Conservation (phyloP, 2,797 vertebrate genomes). For the Diplodus puntazzo region DNA sequence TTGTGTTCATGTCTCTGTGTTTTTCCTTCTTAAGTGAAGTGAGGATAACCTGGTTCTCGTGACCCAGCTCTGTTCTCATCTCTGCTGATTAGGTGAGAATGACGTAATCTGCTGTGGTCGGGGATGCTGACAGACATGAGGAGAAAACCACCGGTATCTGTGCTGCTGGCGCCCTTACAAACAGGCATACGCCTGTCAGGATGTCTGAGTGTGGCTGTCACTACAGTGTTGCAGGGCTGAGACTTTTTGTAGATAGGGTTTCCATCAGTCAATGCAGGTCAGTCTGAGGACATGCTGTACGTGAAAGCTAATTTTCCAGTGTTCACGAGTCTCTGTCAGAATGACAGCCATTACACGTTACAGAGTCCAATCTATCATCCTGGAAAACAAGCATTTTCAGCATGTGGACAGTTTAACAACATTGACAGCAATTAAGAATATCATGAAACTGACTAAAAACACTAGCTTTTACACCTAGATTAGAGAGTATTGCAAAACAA, state of each 20-base stretch:
- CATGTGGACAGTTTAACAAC: not conserved
- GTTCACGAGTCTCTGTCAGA: not conserved
- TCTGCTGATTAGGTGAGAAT: conserved; percentile 47
- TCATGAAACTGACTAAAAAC: not conserved
- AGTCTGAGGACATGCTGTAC: not conserved
- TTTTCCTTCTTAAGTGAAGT: not conserved
- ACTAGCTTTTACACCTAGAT: not conserved
- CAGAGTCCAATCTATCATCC: not conserved
- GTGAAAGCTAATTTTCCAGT: not conserved
- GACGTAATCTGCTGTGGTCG: conserved; percentile 41
- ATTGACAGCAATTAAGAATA: not conserved
- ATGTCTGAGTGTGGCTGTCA: conserved; percentile 21
- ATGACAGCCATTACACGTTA: not conserved
- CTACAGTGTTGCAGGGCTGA: conserved; percentile 20
- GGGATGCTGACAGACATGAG: conserved; percentile 57
- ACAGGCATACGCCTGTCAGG: conserved; percentile 29
- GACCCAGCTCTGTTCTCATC: conserved; percentile 30
- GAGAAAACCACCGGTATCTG: conserved; percentile 28
- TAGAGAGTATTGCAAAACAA: not conserved
- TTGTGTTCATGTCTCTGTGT: not conserved
- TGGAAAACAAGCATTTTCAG: not conserved
- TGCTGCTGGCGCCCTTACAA: conserved; percentile 27
- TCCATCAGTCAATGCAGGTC: conserved; percentile 16
- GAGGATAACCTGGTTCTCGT: conserved; percentile 21
- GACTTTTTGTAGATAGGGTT: conserved; percentile 9